Base-by-base conservation (phyloP, 1,140 invertebrate species). In the Latrodectus geometricus region DNA sequence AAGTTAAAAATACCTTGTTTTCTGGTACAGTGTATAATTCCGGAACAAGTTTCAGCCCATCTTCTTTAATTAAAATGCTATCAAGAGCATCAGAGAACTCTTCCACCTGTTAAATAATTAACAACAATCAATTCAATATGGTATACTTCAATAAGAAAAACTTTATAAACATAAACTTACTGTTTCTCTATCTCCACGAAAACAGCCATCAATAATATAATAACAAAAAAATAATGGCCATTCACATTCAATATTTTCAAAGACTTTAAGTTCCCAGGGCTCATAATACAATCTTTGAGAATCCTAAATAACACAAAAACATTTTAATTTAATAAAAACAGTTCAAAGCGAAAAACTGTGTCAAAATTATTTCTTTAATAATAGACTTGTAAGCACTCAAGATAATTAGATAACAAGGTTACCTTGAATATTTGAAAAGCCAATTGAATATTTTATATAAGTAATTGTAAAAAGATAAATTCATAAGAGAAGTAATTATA, bases 201-300 rank as follows among this genome's bases (percentile, higher is more conserved):
- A 99, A 89, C 96, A 95, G 90, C 95, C 96, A 92, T 99, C 98
- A 15, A 99, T 91, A 87, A 99, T 95, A 56, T 99, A 93, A 90
- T 99, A 99, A 90, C 97, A 99, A 91, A 96, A 98, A 91, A 99
- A 99, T 80, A 99, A 90, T 8, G 99, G 99, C 98, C 99, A 99
- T 93, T 99, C 98, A 92, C 98, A 99, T 92, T 99, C 99, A 90
- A 99, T 99, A 89, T 98, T 97, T 92, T 99, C 98, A 94, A 99
- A 99, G 93, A 98, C 96, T 91, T 97, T 94, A 66, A 99, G 92
- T 90, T 99, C 99, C 95, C 96, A 98, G 35, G 98, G 98, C 91
- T 99, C 98, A 92, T 99, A 99, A 91, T 99, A 98, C 5, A 99
- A 93, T 88, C 98, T 93, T 85, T 93, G 95, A 0, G 94, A 94